Evolutionary conservation across 2,113 vertebrate genomes (phyloP), one percentile per base, ranked within the genome.

Genomic region (Pleuronectes platessa): DNA sequence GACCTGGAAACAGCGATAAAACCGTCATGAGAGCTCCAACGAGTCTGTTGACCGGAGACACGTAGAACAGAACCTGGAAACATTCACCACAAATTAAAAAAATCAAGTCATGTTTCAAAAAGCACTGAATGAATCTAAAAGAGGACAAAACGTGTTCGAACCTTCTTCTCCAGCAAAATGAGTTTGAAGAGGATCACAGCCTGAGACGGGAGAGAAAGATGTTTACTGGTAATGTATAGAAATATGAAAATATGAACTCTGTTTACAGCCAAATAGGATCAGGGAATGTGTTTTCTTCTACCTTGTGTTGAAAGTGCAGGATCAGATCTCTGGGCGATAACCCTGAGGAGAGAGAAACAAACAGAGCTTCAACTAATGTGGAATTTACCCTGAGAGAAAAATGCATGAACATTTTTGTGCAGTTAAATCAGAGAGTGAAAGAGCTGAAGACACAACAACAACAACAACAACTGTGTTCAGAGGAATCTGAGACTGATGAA

Each of bases 111-210:
- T 6, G 20, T 11, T 56, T 53, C 21, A 55, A 18, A 49, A 40
- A 4, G 5, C 4, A 23, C 2, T 18, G 3, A 35, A 1, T 0
- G 0, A 0, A 0, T 0, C 7, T 0, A 60, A 7, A 40, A 2
- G 2, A n/a, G 14, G 12, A 42, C 17, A 10, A 0, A 0, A 26
- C 0, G 2, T 0, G 2, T 3, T 0, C 11, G 21, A 0, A 99
- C 98, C 96, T 98, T 99, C 94, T 98, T 99, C 89, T 99, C 98
- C 79, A 99, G 95, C 88, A 99, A 95, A 90, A 99, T 97, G 54
- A 99, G 86, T 82, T 99, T 99, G 93, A 99, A 98, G 62, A 99
- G 94, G 78, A 99, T 96, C 76, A 99, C 94, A 84, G 97, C 95
- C 98, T 99, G 69, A 4, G 86, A 42, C 0, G 40, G 7, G 13